These are phyloP conservation scores for Chrysodeixis includens DNA, from an alignment of 2,888 invertebrate genomes.

Conservation along the genomic window DNA sequence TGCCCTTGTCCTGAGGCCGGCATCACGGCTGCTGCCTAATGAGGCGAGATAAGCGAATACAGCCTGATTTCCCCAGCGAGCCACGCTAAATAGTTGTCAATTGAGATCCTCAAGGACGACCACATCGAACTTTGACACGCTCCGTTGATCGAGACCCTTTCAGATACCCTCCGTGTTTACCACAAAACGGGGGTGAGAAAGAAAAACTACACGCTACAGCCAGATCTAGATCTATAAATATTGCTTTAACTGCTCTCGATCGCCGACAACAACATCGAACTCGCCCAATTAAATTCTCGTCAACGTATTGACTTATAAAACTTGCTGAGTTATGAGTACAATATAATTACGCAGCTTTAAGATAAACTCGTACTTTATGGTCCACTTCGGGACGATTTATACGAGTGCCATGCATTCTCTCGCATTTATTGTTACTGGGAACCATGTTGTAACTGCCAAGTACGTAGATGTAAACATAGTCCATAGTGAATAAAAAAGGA, in stretches of 20 bases:
- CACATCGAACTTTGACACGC: conserved; percentile 66
- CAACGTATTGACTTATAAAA: conserved; percentile 52
- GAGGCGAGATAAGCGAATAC: conserved; percentile 83
- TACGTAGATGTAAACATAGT: conserved; percentile 16
- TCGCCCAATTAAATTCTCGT: conserved; percentile 42
- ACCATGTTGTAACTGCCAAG: conserved; percentile 23
- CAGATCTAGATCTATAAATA: conserved; percentile 29
- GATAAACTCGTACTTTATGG: conserved; percentile 46
- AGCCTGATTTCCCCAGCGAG: conserved; percentile 83
- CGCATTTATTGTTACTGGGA: conserved; percentile 24
- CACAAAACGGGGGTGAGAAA: conserved; percentile 12
- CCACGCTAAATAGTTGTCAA: conserved; percentile 62
- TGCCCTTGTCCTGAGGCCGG: conserved; percentile 71
- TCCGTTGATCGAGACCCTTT: conserved; percentile 52
- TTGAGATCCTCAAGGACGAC: conserved; percentile 56
- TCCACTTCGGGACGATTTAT: conserved; percentile 37
- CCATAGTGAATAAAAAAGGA: conserved; percentile 29
- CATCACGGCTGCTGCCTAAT: conserved; percentile 72
- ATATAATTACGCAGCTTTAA: conserved; percentile 39
- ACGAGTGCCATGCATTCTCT: conserved; percentile 22
- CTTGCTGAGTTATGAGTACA: conserved; percentile 38
- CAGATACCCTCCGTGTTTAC: conserved; percentile 29
- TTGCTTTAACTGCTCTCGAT: conserved; percentile 14
- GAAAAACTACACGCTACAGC: conserved; percentile 11
- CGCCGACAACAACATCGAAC: conserved; percentile 29